Percentiles rank a stretch among this genome's conserved stretches.
Conservation (phyloP, 2,113 vertebrate species). For the Pleuronectes platessa region DNA sequence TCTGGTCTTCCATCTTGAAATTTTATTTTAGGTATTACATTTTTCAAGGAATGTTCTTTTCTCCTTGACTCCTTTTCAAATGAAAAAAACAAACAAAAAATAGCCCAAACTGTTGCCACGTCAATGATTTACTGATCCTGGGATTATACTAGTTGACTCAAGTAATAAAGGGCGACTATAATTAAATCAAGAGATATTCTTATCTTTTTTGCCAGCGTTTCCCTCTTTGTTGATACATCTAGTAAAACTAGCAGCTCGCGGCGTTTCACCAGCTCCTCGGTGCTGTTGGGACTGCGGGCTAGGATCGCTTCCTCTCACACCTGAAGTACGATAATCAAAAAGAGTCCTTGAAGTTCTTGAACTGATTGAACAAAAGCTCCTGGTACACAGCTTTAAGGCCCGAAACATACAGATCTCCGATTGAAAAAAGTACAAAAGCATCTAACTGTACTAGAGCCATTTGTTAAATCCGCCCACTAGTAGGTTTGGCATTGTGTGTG, state of each 20-base stretch:
- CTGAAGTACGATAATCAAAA: slow-evolving; percentile 31
- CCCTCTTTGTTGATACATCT: background rate
- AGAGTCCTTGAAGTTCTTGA: slow-evolving; percentile 40
- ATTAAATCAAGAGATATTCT: background rate
- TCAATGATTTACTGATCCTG: background rate
- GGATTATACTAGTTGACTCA: background rate
- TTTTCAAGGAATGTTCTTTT: background rate
- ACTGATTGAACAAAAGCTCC: slow-evolving; percentile 30
- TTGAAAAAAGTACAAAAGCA: slow-evolving; percentile 11
- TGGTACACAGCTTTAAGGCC: slow-evolving; percentile 25
- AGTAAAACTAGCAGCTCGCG: slow-evolving; percentile 3
- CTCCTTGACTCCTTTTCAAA: background rate
- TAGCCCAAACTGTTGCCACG: background rate
- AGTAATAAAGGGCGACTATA: background rate
- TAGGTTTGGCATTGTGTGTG: slow-evolving; percentile 13
- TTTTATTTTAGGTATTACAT: background rate
- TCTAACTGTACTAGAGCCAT: background rate
- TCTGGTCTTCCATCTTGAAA: slow-evolving; percentile 1
- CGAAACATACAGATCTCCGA: slow-evolving; percentile 6
- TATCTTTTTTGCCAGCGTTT: background rate
- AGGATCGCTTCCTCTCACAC: slow-evolving; percentile 36
- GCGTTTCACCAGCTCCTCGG: slow-evolving; percentile 16
- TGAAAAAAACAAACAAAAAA: background rate
- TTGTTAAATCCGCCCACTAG: background rate
- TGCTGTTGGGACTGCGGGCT: slow-evolving; percentile 33